phyloP scores from a whole-genome alignment of 2,113 vertebrate species.

The Amblyornis subalaris region DNA sequence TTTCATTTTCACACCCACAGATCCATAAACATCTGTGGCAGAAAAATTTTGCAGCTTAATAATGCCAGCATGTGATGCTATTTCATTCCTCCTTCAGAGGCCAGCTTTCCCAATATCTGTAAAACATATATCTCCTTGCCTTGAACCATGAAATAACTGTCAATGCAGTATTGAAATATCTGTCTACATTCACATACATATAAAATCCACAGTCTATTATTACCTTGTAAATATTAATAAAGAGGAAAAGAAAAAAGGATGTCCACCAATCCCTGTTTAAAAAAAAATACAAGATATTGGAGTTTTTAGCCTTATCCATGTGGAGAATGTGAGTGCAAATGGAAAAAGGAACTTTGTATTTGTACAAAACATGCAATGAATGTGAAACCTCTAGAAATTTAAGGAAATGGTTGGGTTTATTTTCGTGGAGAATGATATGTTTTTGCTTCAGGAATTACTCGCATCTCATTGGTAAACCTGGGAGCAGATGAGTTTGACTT shows the following conservation, averaged over 20 bases:
- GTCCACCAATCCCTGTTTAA: neutral
- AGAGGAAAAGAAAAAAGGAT: neutral
- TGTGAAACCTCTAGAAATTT: neutral
- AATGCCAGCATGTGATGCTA: neutral
- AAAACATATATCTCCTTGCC: neutral
- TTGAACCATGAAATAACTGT: neutral
- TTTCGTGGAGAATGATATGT: neutral
- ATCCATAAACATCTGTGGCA: neutral
- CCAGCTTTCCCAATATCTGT: neutral
- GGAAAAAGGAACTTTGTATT: neutral
- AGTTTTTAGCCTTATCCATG: neutral
- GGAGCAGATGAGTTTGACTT: constrained; percentile 28
- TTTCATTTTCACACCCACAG: neutral
- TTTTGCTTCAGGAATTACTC: constrained; percentile 22
- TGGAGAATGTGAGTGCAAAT: neutral
- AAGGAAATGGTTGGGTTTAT: neutral
- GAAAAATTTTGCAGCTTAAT: neutral
- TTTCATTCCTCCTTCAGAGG: neutral
- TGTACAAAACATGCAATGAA: neutral
- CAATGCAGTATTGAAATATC: neutral
- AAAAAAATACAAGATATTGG: neutral
- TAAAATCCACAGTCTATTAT: neutral
- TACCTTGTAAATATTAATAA: neutral
- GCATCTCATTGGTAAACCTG: constrained; percentile 8
- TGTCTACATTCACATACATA: neutral